Evolutionary conservation across 2,113 vertebrate genomes (phyloP).

Genomic region (Phalacrocorax brasilianus): DNA sequence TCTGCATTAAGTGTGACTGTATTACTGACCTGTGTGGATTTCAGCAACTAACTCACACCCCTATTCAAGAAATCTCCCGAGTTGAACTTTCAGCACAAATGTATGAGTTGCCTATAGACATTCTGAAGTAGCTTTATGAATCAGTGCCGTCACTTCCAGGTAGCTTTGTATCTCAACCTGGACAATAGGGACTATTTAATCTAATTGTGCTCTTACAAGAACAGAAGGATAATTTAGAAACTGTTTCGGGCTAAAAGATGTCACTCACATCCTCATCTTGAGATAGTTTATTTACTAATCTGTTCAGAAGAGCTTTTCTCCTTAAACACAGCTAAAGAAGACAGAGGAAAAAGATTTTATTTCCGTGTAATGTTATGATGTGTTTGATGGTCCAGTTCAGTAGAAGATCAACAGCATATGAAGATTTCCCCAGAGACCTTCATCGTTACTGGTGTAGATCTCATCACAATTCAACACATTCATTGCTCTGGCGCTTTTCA

Average conservation of each 20-base stretch:
- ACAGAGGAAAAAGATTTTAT: background rate
- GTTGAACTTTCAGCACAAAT: accelerated
- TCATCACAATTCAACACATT: slow-evolving; percentile 51
- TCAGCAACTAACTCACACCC: background rate
- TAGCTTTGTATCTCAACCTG: background rate
- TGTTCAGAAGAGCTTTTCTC: background rate
- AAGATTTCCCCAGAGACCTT: slow-evolving; percentile 30
- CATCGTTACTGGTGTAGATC: background rate
- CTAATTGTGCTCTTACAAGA: background rate
- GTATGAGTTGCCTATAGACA: background rate
- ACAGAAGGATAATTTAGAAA: background rate
- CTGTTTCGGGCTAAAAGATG: background rate
- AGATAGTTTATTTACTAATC: background rate
- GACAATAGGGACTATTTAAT: background rate
- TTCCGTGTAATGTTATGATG: background rate
- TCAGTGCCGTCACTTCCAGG: background rate
- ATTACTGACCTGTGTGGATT: background rate
- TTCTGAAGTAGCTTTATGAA: background rate
- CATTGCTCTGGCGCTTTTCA: slow-evolving; percentile 47
- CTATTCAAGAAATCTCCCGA: background rate
- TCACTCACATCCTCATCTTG: background rate
- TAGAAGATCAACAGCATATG: slow-evolving; percentile 16
- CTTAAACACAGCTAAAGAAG: background rate
- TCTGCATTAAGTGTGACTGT: background rate
- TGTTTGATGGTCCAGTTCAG: slow-evolving; percentile 46